phyloP scores from a whole-genome alignment of 2,113 vertebrate genomes.

The Murina feae region DNA sequence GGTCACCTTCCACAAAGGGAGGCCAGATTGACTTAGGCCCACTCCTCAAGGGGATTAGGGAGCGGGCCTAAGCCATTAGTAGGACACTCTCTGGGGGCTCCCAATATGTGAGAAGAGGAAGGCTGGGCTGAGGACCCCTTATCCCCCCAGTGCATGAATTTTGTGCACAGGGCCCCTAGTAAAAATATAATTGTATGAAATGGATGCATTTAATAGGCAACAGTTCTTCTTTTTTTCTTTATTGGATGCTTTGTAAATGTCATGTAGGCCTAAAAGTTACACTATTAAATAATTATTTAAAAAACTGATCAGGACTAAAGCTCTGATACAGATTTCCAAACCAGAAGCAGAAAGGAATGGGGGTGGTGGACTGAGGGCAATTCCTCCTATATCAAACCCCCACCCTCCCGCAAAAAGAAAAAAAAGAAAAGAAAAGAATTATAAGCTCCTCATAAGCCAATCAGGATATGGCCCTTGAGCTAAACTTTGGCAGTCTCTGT shows the following conservation, averaged over 20 bases:
- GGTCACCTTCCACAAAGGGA: too few species aligned
- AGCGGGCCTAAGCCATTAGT: too few species aligned
- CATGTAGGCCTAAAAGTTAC: conserved; percentile 79
- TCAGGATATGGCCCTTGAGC: neutral
- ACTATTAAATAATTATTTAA: conserved; percentile 85
- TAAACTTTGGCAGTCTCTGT: conserved; percentile 39
- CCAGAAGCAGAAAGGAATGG: conserved; percentile 74
- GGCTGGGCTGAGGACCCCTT: too few species aligned
- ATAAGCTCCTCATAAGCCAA: neutral
- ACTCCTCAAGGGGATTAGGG: too few species aligned
- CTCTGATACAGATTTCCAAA: conserved; percentile 74
- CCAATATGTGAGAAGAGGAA: too few species aligned
- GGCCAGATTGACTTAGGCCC: too few species aligned
- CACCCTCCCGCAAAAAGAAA: too few species aligned
- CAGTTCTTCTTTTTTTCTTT: conserved; percentile 71
- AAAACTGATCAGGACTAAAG: conserved; percentile 75
- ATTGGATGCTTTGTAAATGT: conserved; percentile 71
- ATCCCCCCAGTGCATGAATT: too few species aligned
- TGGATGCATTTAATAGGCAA: neutral
- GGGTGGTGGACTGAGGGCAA: conserved; percentile 61
- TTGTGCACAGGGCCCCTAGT: too few species aligned
- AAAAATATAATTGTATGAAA: neutral
- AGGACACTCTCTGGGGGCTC: too few species aligned
- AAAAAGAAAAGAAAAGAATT: neutral
- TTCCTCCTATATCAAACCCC: conserved; percentile 65